phyloP scores from a whole-genome alignment of 1,140 invertebrate genomes.

The Metopolophium dirhodum region DNA sequence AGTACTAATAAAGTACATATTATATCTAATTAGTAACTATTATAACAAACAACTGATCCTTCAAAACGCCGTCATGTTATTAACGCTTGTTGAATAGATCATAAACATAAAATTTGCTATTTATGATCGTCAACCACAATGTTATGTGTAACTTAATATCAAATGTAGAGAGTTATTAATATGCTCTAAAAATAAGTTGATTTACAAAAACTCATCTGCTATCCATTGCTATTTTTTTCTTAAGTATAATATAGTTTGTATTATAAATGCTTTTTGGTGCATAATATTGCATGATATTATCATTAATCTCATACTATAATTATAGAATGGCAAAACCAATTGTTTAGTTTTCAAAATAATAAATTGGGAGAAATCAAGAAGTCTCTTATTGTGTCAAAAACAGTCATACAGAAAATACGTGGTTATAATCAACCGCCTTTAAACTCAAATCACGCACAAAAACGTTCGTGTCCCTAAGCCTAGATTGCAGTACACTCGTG shows the following conservation, averaged over 20 bases:
- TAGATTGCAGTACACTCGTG: too few species aligned
- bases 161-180: not conserved
- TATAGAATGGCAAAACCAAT: not conserved
- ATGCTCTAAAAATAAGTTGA: not conserved
- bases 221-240: not conserved
- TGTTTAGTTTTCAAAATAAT: too few species aligned
- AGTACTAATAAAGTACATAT: too few species aligned
- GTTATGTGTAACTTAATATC: not conserved
- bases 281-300: not conserved
- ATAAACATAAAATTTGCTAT: not conserved
- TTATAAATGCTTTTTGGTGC: too few species aligned
- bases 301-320: not conserved
- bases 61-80: too few species aligned
- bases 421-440: too few species aligned
- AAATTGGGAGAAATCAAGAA: too few species aligned
- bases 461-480: not conserved
- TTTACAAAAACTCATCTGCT: not conserved
- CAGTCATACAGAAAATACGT: too few species aligned
- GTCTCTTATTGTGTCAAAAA: too few species aligned
- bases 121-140: not conserved
- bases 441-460: not conserved
- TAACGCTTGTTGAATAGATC: not conserved
- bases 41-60: too few species aligned
- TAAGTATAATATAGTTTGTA: not conserved
- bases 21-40: too few species aligned